Evolutionary conservation across 53 echinoderm and acorn worm species (phyloP), one percentile per base, ranked within the genome.

Genomic region (Hippasteria phrygiana): DNA sequence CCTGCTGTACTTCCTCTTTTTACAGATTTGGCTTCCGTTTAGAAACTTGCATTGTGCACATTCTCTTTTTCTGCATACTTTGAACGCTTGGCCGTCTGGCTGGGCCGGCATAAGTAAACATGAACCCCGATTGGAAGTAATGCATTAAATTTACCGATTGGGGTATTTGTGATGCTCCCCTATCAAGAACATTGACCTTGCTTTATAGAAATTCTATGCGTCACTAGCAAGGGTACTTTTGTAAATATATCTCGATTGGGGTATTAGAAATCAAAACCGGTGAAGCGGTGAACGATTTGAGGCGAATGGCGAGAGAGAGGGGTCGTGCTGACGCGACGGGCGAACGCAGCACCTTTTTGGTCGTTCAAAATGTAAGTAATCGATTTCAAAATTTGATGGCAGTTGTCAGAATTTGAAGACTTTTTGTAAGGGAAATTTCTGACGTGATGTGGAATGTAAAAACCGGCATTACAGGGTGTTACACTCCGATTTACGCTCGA

Each of bases 341-440:
- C n/a, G 36, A 34, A 73, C 10, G 36, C 11, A 40, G 41, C 34
- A 20, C 55, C 14, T 41, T 4, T 35, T 43, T 65, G 43, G 1
- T 31, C 32, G 32, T 43, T 43, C 81, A 65, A 63, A 65, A 81
- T 81, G 81, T 81, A 81, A 81, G 81, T 81, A 1, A 9, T 7
- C 0, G 5, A 6, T 37, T 3, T 28, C 26, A 18, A 63, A 38
- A 12, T 45, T 81, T 65, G 31, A 4, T 41, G 43, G 41, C 41
- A 62, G 13, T 26, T 26, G 26, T n/a, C 17, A 29, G 14, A 59
- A 62, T 8, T 29, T 14, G 43, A 0, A 43, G 18, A 13, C 24
- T 8, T 12, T 16, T 27, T 11, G 38, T 18, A 12, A 3, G 4
- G 24, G n/a, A 22, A 22, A n/a, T 42, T 72, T 72, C 18, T n/a